Conservation (phyloP, 2,797 vertebrate species). For the Taeniopygia guttata region DNA sequence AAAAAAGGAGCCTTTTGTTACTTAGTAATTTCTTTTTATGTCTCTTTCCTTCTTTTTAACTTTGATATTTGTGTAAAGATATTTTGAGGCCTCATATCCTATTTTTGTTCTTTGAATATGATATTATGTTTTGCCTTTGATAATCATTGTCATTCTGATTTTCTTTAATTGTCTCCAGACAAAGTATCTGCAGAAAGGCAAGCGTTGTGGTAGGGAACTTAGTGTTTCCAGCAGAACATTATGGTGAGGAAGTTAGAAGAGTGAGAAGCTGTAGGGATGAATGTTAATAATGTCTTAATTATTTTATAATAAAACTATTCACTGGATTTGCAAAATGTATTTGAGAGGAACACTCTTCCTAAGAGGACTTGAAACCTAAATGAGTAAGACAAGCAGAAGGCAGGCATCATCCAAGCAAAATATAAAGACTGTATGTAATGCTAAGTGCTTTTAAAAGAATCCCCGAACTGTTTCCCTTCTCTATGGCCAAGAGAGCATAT, state of each 20-base stretch:
- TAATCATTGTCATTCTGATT: conserved; percentile 7
- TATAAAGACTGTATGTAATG: conserved; percentile 43
- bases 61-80: conserved; percentile 61
- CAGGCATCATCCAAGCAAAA: conserved; percentile 52
- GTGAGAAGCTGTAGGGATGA: neutral
- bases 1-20: conserved; percentile 55
- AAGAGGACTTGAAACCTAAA: conserved; percentile 29
- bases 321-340: conserved; percentile 8
- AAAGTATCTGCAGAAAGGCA: conserved; percentile 7
- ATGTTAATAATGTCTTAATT: conserved; percentile 14
- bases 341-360: neutral
- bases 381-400: conserved; percentile 55
- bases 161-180: conserved; percentile 43
- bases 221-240: neutral
- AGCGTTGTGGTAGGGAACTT: neutral
- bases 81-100: conserved; percentile 24
- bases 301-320: conserved; percentile 15
- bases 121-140: conserved; percentile 38
- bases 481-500: conserved; percentile 60
- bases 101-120: conserved; percentile 30
- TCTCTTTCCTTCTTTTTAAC: conserved; percentile 44
- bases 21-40: conserved; percentile 54
- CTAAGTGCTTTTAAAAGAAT: conserved; percentile 60
- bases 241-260: neutral
- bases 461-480: conserved; percentile 33